Evolutionary conservation across 2,113 vertebrate genomes (phyloP), one percentile per base, ranked within the genome.

Genomic region (Campylorhamphus procurvoides): DNA sequence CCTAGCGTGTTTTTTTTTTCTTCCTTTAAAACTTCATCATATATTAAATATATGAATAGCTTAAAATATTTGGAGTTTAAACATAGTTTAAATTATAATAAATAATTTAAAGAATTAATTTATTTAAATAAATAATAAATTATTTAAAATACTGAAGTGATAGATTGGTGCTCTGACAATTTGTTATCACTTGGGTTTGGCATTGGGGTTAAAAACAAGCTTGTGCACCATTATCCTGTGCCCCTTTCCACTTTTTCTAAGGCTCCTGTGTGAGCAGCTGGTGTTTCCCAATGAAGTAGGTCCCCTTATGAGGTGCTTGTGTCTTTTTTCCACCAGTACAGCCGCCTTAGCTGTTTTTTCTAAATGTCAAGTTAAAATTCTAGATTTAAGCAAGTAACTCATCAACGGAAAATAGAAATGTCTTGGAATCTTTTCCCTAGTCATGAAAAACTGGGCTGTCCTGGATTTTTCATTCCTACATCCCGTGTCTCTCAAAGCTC

Each of bases 371-470:
- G 47, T 69, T 83, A 62, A 80, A 62, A 69, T 22, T 55, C 63
- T n/a, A 81, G 49, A 18, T 90, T 93, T 96, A 97, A 96, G 63
- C 64, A 96, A 96, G 76, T 78, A 96, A 85, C 35, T 93, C 95
- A 94, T 79, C 89, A 93, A n/a, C 62, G 68, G 68, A 94, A 97
- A 96, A 97, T 55, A 97, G 74, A 50, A 81, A 49, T 91, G 14
- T 80, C 79, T 93, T 59, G 33, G 33, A 86, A 95, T 55, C 67
- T 87, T 89, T 95, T 40, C 77, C 49, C 9, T 39, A 37, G 40
- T 16, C 12, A 66, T 24, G 15, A 60, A 95, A 91, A 68, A 19
- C 2, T 46, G 8, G 0, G 17, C 31, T 84, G 28, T 87, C 22
- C 24, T 72, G 42, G 27, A 35, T 55, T 72, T 91, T 86, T 37